These are phyloP conservation scores for Gonocerus acuteangulatus DNA, from an alignment of 2,888 invertebrate species.

Conservation along the genomic window DNA sequence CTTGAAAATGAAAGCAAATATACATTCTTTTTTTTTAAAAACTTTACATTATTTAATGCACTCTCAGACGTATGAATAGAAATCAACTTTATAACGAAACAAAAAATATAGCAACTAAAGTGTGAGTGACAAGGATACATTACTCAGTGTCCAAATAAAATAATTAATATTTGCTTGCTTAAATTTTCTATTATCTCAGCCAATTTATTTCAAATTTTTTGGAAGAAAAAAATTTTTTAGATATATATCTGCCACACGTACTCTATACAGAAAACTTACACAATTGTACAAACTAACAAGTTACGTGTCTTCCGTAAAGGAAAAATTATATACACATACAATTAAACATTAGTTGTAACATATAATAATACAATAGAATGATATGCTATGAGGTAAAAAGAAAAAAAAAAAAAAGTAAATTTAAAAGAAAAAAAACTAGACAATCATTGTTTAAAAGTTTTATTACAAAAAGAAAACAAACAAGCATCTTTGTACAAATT, in stretches of 20 bases:
- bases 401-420: not conserved
- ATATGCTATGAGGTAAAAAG: not conserved
- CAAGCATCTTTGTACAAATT: conserved; percentile 13
- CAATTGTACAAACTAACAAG: not conserved
- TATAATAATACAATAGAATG: not conserved
- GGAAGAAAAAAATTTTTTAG: no score
- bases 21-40: no score
- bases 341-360: conserved; percentile 2
- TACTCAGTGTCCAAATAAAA: not conserved
- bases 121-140: not conserved
- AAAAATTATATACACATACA: conserved; percentile 23
- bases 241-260: not conserved
- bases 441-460: not conserved
- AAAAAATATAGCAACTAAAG: not conserved
- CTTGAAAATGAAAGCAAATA: no score
- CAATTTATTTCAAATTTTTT: no score
- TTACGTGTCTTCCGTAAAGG: not conserved
- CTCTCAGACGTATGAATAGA: not conserved
- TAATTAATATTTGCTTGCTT: no score
- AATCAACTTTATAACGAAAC: no score
- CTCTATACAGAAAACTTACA: not conserved
- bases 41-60: no score
- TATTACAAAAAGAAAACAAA: conserved; percentile 13
- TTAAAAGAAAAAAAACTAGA: not conserved
- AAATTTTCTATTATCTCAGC: no score